phyloP scores from a whole-genome alignment of 2,113 vertebrate genomes.

The Aegithalos caudatus region DNA sequence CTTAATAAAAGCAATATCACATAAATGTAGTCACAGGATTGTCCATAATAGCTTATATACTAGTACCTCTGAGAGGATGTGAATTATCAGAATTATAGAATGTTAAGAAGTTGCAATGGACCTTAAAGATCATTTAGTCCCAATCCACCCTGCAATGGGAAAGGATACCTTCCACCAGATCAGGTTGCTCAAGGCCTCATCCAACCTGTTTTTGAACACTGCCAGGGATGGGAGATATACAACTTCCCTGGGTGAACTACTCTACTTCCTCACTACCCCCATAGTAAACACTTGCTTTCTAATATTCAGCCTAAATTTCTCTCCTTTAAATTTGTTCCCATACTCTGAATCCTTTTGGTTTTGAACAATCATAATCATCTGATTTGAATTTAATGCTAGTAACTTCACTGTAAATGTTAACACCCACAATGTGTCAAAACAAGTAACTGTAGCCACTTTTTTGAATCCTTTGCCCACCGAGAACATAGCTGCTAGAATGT shows the following conservation, averaged over 20 bases:
- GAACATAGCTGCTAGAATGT: neutral
- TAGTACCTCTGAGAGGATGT: neutral
- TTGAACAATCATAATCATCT: neutral
- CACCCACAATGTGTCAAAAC: neutral
- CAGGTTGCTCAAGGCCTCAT: neutral
- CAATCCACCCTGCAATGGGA: rapidly evolving
- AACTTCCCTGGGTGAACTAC: rapidly evolving
- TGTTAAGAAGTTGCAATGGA: neutral
- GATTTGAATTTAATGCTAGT: neutral
- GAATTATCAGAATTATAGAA: neutral
- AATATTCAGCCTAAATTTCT: neutral
- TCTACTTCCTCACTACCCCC: neutral
- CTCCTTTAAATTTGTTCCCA: neutral
- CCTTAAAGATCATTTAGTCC: too few species aligned
- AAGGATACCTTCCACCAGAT: neutral
- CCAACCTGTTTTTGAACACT: neutral
- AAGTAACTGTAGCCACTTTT: neutral
- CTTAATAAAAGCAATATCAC: neutral
- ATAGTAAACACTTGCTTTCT: neutral
- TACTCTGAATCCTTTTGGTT: neutral
- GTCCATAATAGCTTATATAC: neutral
- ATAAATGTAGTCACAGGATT: neutral
- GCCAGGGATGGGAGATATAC: neutral
- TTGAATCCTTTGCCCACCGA: neutral
- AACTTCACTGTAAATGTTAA: neutral